A percentile compares a stretch with the other conserved stretches of the same genome.
Conservation (phyloP, 2,113 vertebrate genomes). For the Thalassoma bifasciatum region DNA sequence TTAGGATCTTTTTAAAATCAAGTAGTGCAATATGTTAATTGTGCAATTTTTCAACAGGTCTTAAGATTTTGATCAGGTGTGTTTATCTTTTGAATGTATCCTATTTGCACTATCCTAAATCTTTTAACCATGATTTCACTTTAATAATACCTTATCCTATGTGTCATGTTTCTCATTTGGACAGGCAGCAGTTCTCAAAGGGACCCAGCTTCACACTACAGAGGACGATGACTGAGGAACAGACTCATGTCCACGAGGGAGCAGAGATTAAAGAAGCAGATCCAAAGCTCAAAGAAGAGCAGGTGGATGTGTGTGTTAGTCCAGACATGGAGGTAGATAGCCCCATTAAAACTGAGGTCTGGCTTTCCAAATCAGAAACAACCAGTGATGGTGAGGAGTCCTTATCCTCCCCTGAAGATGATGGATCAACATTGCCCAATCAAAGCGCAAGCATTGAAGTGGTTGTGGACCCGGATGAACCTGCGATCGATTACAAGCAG, state of each 20-base stretch:
- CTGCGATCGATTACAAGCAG: slow-evolving; percentile 11
- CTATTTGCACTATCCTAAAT: no score
- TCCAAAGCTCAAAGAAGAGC: slow-evolving; percentile 31
- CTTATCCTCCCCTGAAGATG: neutral
- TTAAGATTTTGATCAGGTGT: no score
- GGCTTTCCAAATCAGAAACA: neutral
- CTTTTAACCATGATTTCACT: no score
- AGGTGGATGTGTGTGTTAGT: neutral
- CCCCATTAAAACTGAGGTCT: neutral
- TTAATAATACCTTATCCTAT: neutral
- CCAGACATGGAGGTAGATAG: neutral
- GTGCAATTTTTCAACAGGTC: no score
- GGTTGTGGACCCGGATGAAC: slow-evolving; percentile 12
- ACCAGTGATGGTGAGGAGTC: neutral
- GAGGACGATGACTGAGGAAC: neutral
- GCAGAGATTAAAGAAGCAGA: neutral
- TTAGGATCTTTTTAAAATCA: no score
- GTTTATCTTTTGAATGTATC: no score
- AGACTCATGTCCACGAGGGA: neutral
- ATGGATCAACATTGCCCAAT: neutral
- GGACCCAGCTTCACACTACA: neutral
- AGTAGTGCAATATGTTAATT: no score
- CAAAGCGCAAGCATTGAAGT: slow-evolving; percentile 14
- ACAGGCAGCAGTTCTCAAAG: neutral
- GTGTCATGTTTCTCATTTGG: slow-evolving; percentile 8